Percentiles rank a stretch among this genome's conserved stretches.
These are phyloP conservation scores for Lithophane ornitopus DNA, from an alignment of 2,888 invertebrate species.

Conservation along the genomic window DNA sequence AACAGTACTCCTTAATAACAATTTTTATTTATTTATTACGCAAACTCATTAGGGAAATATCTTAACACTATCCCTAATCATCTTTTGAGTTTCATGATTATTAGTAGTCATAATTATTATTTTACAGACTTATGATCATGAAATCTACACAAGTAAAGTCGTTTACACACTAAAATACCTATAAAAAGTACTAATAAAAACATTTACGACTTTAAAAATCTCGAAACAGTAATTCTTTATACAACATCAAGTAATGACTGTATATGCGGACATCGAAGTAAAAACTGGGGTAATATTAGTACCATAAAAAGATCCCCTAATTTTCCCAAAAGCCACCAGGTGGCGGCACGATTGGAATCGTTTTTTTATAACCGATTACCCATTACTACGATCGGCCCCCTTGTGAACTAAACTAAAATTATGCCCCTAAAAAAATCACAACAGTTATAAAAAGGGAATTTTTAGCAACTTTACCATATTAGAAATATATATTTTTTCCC, in stretches of 20 bases:
- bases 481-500: slow-evolving; percentile 63
- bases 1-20: neutral
- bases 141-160: slow-evolving; percentile 17
- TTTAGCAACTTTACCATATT: slow-evolving; percentile 66
- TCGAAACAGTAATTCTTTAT: slow-evolving; percentile 9
- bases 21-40: no score
- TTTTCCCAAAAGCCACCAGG: slow-evolving; percentile 52
- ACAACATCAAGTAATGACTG: slow-evolving; percentile 14
- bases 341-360: slow-evolving; percentile 29
- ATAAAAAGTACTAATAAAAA: slow-evolving; percentile 38
- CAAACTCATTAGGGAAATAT: no score
- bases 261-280: neutral
- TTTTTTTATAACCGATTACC: slow-evolving; percentile 50
- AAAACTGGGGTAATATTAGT: slow-evolving; percentile 49
- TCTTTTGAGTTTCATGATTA: neutral
- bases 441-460: slow-evolving; percentile 62
- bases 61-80: neutral
- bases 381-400: slow-evolving; percentile 17
- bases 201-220: slow-evolving; percentile 40
- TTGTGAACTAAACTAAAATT: slow-evolving; percentile 39
- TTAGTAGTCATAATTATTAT: neutral
- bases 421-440: slow-evolving; percentile 53
- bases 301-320: slow-evolving; percentile 43
- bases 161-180: slow-evolving; percentile 10
- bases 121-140: neutral